phyloP scores from a whole-genome alignment of 2,113 vertebrate genomes.

The Mustela lutreola region DNA sequence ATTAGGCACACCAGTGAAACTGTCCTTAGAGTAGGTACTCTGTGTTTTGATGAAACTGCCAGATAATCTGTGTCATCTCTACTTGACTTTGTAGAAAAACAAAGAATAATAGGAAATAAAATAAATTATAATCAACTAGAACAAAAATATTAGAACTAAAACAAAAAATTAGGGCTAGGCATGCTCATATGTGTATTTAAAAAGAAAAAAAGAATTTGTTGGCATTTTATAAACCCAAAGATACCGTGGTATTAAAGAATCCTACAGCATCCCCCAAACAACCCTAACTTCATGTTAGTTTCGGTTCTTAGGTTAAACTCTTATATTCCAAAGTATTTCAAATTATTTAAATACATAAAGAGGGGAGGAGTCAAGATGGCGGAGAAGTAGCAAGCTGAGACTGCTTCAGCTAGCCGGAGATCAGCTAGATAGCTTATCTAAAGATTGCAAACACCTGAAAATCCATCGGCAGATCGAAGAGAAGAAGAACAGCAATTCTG shows the following conservation, averaged over 20 bases:
- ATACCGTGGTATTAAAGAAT: background rate
- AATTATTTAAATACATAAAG: background rate
- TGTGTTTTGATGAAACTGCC: background rate
- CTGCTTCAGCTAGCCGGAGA: too few species aligned
- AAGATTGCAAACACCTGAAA: too few species aligned
- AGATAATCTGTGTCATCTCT: background rate
- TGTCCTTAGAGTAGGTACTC: background rate
- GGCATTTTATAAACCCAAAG: background rate
- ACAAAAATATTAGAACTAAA: background rate
- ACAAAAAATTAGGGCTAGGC: background rate
- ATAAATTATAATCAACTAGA: background rate
- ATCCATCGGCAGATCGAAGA: too few species aligned
- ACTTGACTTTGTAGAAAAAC: background rate
- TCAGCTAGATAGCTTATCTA: too few species aligned
- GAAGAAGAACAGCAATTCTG: too few species aligned
- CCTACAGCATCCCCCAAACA: background rate
- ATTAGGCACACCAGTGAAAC: background rate
- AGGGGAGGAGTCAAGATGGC: too few species aligned
- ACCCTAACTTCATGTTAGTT: background rate
- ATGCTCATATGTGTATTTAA: background rate
- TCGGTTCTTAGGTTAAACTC: slow-evolving; percentile 9
- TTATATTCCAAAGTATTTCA: slow-evolving; percentile 6
- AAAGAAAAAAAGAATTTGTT: background rate
- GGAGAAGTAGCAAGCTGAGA: too few species aligned
- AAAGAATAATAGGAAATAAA: background rate